Evolutionary conservation across 2,888 invertebrate genomes (phyloP), one percentile per base, ranked within the genome.

Genomic region (Schrankia costaestrigalis): DNA sequence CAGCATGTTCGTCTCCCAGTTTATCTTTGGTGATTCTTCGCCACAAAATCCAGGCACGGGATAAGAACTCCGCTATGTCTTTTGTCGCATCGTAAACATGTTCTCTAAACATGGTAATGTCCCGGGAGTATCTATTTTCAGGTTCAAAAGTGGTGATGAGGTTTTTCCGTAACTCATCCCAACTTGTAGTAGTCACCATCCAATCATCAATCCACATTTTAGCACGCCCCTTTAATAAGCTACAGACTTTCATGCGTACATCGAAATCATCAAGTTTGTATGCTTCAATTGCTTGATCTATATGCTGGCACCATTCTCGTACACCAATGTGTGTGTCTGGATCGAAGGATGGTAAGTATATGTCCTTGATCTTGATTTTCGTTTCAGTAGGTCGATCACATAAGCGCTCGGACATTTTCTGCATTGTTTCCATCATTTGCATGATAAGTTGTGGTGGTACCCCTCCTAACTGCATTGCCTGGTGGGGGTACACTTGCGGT

Each of bases 11-110:
- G 21, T 53, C 36, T 1, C 22, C 17, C 2, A 62, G 30, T 26
- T 57, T 56, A 25, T 56, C 54, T 15, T 46, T 60, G 2, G 58
- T 59, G 0, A 64, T 25, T 19, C 60, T 38, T 22, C 36, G 41
- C 63, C 62, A 63, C 7, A 61, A 24, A 1, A 61, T 30, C 63
- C 65, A 63, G 0, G 59, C 41, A 11, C 39, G 52, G 6, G 61
- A 55, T 9, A 65, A 19, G 22, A 51, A 65, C 10, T 65, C 44
- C 0, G 60, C 27, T 5, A 63, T 56, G 11, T 60, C 52, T 13
- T 59, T 56, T 1, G 45, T 27, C 4, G 12, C 6, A 12, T 59
- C 55, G 7, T 55, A 63, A 14, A 2, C n/a, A 34, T 63, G 60
- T 26, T 63, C 58, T 17, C 56, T 31, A 26, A 61, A 63, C 2